Base-by-base conservation (phyloP, 2,113 vertebrate genomes). In the Poecile atricapillus region DNA sequence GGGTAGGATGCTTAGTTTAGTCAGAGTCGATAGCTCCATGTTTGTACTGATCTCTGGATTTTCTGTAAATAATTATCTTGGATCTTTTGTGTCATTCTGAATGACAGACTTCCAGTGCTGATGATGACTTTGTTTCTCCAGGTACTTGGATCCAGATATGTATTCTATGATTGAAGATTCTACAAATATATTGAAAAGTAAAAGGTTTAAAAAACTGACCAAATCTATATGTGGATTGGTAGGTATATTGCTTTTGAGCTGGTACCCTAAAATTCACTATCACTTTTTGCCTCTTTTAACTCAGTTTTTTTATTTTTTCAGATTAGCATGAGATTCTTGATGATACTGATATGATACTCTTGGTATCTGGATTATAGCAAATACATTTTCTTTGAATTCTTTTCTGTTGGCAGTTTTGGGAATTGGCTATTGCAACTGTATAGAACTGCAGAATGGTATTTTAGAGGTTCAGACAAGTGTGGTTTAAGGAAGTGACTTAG, bases 121-220 rank as follows among this genome's bases (percentile, higher is more conserved):
- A 87, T 6, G 6, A 18, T 35, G 39, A 59, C 30, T 83, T 74
- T 94, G 49, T 86, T 76, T 94, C 81, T 83, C 39, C 80, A 99
- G 99, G 91, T 99, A 99, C 96, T 98, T 99, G 77, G 99, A 99
- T 93, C 99, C 99, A 64, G 99, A 99, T 94, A 99, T 99, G 99
- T 99, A 99, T 97, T 98, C 99, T 14, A 98, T 99, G 98, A 98
- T 99, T 95, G 98, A 99, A 39, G 99, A 99, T 94, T 98, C 98
- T 65, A 95, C 98, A 21, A 96, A 96, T 63, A 95, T 97, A 41
- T 73, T 99, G 88, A 98, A 96, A 97, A 99, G 99, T 96, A 98
- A 97, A 95, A 99, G 98, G 96, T 99, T 99, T 96, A 98, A 98
- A 95, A 99, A 99, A 74, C 87, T 99, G 94, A 99, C 99, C 18